Evolutionary conservation across 2,113 vertebrate genomes (phyloP).

Genomic region (Anarrhichthys ocellatus): DNA sequence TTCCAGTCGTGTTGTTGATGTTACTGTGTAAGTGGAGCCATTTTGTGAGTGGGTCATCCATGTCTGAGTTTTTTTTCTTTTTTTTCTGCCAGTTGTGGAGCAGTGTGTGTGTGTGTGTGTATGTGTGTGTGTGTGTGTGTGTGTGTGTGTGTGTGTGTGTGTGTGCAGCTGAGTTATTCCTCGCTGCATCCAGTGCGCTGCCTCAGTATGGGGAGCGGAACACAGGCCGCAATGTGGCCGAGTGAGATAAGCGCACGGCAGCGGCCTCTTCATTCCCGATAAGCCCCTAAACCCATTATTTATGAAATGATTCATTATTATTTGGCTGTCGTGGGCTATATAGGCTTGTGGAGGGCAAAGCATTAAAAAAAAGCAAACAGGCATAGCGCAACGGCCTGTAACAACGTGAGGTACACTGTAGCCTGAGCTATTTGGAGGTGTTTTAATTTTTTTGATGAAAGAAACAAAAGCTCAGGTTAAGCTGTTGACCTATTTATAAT

Average conservation of each 20-base stretch:
- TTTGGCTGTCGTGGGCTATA: constrained; percentile 88
- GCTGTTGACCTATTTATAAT: constrained; percentile 66
- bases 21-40: constrained; percentile 92
- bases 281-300: constrained; percentile 94
- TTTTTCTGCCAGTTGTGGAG: constrained; percentile 79
- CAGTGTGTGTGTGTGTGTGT: constrained; percentile 65
- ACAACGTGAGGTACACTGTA: constrained; percentile 70
- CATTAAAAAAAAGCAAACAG: constrained; percentile 81
- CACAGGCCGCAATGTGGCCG: constrained; percentile 93
- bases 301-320: constrained; percentile 98
- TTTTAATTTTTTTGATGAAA: constrained; percentile 60
- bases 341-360: constrained; percentile 89
- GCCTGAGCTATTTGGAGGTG: constrained; percentile 56
- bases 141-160: constrained; percentile 78
- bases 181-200: constrained; percentile 89
- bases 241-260: constrained; percentile 90
- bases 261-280: constrained; percentile 92
- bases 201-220: constrained; percentile 93
- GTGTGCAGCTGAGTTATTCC: constrained; percentile 86
- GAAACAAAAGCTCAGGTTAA: constrained; percentile 74
- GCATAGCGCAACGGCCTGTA: constrained; percentile 69
- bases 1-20: constrained; percentile 87
- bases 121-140: constrained; percentile 78
- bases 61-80: constrained; percentile 82
- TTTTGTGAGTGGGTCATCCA: constrained; percentile 92